Evolutionary conservation across 1,140 invertebrate genomes (phyloP).

Genomic region (Epicauta chinensis): DNA sequence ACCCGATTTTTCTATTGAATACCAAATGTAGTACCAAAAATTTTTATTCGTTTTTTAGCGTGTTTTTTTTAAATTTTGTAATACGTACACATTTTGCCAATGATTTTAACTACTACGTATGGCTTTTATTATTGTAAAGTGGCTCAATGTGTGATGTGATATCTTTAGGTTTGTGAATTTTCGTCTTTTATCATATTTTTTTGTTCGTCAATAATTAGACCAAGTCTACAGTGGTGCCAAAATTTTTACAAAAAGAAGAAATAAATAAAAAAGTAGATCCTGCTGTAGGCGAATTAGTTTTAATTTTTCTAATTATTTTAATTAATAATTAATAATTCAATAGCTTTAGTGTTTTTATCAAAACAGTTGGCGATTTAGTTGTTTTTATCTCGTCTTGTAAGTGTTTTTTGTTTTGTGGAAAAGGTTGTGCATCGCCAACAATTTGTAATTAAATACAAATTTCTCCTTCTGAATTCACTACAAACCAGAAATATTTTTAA

Average conservation of each 20-base stretch:
- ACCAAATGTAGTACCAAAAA: neutral
- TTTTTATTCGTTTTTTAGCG: neutral
- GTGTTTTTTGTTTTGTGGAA: constrained; percentile 28
- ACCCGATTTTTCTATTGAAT: neutral
- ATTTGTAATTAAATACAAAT: constrained; percentile 21
- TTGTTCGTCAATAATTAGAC: constrained; percentile 2
- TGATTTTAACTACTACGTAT: neutral
- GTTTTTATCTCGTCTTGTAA: constrained; percentile 29
- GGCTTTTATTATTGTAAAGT: constrained; percentile 25
- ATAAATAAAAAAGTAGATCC: too few relatives aligned
- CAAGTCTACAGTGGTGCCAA: constrained; percentile 36
- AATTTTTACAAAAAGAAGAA: constrained; percentile 21
- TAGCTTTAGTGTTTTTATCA: constrained; percentile 10
- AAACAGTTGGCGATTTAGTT: constrained; percentile 19
- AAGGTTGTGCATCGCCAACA: constrained; percentile 37
- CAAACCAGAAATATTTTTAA: neutral
- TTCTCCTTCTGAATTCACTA: too few relatives aligned
- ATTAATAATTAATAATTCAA: neutral
- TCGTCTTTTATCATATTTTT: constrained; percentile 21
- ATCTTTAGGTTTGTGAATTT: constrained; percentile 43
- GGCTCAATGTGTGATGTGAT: constrained; percentile 45
- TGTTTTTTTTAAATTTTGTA: constrained; percentile 22
- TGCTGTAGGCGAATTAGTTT: too few relatives aligned
- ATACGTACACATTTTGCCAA: constrained; percentile 37
- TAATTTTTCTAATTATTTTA: neutral